These are phyloP conservation scores for Leptodactylus fallax DNA, from an alignment of 2,797 vertebrate species.

Conservation along the genomic window DNA sequence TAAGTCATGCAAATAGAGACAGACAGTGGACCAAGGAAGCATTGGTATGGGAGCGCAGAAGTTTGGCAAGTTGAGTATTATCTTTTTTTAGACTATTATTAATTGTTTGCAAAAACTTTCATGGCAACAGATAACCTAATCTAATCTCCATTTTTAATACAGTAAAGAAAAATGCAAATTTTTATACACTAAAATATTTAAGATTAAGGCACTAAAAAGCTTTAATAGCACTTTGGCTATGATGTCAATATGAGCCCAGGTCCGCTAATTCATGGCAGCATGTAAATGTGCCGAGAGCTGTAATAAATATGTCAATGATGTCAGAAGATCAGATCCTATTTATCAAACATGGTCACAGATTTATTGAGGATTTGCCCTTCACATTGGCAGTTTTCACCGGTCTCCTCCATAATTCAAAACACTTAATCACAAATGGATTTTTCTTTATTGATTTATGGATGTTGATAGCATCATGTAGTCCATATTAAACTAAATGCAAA, in stretches of 20 bases:
- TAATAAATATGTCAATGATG: background rate
- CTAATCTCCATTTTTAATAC: too few relatives aligned
- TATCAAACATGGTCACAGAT: constrained; percentile 46
- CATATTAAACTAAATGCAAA: constrained; percentile 15
- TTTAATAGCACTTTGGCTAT: background rate
- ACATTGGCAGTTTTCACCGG: background rate
- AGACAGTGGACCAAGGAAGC: too few relatives aligned
- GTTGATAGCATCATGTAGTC: background rate
- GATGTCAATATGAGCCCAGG: background rate
- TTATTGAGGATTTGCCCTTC: constrained; percentile 29
- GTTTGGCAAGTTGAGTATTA: too few relatives aligned
- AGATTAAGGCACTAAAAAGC: background rate
- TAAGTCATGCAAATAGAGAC: too few relatives aligned
- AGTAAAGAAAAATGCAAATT: too few relatives aligned
- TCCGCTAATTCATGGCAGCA: background rate
- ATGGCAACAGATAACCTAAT: too few relatives aligned
- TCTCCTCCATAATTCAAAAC: background rate
- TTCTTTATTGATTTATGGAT: constrained; percentile 17
- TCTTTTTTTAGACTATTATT: too few relatives aligned
- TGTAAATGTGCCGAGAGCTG: constrained; percentile 1
- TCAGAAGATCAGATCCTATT: background rate
- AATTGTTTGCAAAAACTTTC: too few relatives aligned
- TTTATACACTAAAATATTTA: too few relatives aligned
- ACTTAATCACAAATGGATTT: constrained; percentile 31
- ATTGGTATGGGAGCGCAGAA: too few relatives aligned